These are phyloP conservation scores for Hemaris fuciformis DNA, from an alignment of 2,888 invertebrate genomes.

Conservation along the genomic window DNA sequence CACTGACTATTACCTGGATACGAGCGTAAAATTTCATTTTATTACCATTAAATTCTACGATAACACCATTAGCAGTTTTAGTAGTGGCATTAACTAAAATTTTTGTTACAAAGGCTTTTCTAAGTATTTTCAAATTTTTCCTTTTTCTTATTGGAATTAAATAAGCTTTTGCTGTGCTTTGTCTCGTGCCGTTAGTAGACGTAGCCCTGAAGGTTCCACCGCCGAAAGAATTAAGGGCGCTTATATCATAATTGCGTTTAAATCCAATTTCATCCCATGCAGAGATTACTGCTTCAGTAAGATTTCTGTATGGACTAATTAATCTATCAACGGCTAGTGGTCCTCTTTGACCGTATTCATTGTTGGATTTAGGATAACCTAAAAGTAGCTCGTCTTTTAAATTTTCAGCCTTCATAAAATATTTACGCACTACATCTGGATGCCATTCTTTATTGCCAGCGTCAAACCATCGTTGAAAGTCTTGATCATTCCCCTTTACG, in stretches of 20 bases:
- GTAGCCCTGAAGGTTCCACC: slow-evolving; percentile 63
- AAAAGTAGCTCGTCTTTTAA: slow-evolving; percentile 8
- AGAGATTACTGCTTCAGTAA: slow-evolving; percentile 4
- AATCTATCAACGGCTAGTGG: slow-evolving; percentile 14
- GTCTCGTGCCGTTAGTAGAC: slow-evolving; percentile 57
- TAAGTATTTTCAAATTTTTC: slow-evolving; percentile 50
- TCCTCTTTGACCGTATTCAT: slow-evolving; percentile 14
- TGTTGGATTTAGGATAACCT: not conserved
- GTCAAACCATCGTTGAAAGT: slow-evolving; percentile 68
- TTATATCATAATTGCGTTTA: slow-evolving; percentile 39
- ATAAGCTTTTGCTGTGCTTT: slow-evolving; percentile 70
- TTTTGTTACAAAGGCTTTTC: slow-evolving; percentile 57
- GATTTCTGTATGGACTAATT: slow-evolving; percentile 9
- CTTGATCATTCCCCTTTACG: slow-evolving; percentile 60
- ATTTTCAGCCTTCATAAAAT: slow-evolving; percentile 50
- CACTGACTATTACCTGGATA: slow-evolving; percentile 59
- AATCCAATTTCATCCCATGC: slow-evolving; percentile 38
- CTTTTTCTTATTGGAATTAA: slow-evolving; percentile 39
- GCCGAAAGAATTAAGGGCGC: slow-evolving; percentile 56
- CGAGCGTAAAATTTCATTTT: slow-evolving; percentile 14
- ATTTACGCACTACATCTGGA: slow-evolving; percentile 47
- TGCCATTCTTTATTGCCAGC: slow-evolving; percentile 18
- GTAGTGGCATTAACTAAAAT: slow-evolving; percentile 25
- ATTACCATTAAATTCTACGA: slow-evolving; percentile 17
- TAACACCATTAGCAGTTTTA: slow-evolving; percentile 26